Evolutionary conservation across 2,888 invertebrate species (phyloP).

Genomic region (Luperina nickerlii): DNA sequence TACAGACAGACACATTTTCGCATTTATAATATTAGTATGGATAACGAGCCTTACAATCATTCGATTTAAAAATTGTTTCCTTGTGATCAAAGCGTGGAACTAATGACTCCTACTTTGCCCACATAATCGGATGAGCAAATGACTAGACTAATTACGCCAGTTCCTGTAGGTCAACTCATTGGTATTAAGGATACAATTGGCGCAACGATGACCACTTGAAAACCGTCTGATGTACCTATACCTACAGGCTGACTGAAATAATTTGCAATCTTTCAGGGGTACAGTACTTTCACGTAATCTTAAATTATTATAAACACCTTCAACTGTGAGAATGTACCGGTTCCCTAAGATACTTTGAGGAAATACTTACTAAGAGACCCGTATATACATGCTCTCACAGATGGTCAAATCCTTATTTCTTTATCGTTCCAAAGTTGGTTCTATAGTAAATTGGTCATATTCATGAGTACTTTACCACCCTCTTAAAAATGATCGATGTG

Average conservation of each 20-base stretch:
- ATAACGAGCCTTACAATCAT: conserved; percentile 3
- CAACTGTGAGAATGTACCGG: not conserved
- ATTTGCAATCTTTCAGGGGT: conserved; percentile 5
- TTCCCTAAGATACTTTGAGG: not conserved
- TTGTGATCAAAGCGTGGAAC: conserved; percentile 32
- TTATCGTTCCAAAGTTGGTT: not conserved
- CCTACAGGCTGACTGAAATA: not conserved
- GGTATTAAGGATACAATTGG: conserved; percentile 74
- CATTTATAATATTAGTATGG: no score
- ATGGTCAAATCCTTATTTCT: not conserved
- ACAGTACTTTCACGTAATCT: not conserved
- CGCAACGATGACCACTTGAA: conserved; percentile 44
- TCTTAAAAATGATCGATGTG: not conserved
- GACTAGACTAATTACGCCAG: conserved; percentile 81
- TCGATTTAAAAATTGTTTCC: conserved; percentile 24
- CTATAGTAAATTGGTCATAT: not conserved
- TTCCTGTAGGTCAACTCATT: conserved; percentile 83
- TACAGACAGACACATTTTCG: no score
- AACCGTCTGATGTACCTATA: conserved; percentile 8
- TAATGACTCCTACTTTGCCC: conserved; percentile 48
- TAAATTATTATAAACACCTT: not conserved
- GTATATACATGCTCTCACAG: not conserved
- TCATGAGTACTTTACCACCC: not conserved
- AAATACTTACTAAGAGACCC: not conserved
- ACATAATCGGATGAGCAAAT: conserved; percentile 68